These are phyloP conservation scores for Eonycteris spelaea DNA, from an alignment of 2,113 vertebrate species.

Conservation along the genomic window DNA sequence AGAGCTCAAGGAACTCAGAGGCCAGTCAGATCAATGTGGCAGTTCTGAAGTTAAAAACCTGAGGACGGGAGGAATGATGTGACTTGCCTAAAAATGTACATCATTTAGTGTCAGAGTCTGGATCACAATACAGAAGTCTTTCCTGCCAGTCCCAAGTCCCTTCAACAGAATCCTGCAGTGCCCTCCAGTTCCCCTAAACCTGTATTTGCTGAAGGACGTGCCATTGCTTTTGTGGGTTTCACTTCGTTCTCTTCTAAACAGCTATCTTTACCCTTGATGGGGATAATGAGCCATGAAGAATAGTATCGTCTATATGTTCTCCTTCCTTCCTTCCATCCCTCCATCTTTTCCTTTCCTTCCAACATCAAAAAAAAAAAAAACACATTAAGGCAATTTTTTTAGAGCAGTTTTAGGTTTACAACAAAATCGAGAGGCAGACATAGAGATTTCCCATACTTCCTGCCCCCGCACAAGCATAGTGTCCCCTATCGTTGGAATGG, in stretches of 20 bases:
- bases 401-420: background rate
- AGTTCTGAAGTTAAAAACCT: background rate
- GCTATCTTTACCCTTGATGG: background rate
- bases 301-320: background rate
- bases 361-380: background rate
- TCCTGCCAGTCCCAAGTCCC: background rate
- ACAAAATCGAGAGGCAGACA: background rate
- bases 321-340: background rate
- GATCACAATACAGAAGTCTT: background rate
- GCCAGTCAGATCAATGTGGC: background rate
- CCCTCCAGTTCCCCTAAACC: background rate
- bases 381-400: background rate
- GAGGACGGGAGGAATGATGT: background rate
- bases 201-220: background rate
- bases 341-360: background rate
- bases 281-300: background rate
- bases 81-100: background rate
- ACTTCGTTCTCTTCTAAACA: background rate
- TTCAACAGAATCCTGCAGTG: background rate
- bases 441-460: background rate
- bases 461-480: background rate
- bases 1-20: background rate
- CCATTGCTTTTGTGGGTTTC: background rate
- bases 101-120: background rate
- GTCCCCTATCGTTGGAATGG: background rate